phyloP scores from a whole-genome alignment of 2,797 vertebrate species.

The Artibeus jamaicensis region DNA sequence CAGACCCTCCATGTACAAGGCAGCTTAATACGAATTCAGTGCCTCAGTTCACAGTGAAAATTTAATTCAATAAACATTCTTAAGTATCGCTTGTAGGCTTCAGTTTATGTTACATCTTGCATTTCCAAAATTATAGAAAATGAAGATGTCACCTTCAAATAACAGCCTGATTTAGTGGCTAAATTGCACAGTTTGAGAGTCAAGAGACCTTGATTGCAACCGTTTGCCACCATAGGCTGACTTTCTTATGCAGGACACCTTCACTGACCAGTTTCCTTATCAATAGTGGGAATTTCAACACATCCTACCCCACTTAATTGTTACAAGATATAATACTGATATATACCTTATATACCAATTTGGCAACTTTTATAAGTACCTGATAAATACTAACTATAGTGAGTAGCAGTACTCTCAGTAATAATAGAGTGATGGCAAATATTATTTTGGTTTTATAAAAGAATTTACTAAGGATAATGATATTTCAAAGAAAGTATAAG shows the following conservation, averaged over 20 bases:
- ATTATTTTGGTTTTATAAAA: neutral
- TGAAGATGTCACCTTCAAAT: neutral
- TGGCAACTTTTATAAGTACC: neutral
- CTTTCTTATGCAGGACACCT: neutral
- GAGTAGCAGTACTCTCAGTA: neutral
- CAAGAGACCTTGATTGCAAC: neutral
- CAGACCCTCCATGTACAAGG: neutral
- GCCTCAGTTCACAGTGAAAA: neutral
- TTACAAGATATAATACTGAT: neutral
- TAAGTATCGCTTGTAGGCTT: neutral
- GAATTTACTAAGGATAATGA: neutral
- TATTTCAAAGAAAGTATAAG: neutral
- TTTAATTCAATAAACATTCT: conserved; percentile 8
- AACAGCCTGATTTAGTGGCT: neutral
- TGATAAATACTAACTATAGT: neutral
- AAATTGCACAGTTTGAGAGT: neutral
- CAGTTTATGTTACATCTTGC: neutral
- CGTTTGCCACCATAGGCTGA: neutral
- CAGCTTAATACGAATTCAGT: neutral
- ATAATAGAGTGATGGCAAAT: neutral
- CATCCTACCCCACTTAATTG: neutral
- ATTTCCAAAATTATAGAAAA: conserved; percentile 1
- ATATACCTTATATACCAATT: neutral
- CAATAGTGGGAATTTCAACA: neutral
- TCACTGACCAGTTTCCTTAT: neutral